Base-by-base conservation (phyloP, 2,888 invertebrate species). In the Lepetodrilus schrolli region DNA sequence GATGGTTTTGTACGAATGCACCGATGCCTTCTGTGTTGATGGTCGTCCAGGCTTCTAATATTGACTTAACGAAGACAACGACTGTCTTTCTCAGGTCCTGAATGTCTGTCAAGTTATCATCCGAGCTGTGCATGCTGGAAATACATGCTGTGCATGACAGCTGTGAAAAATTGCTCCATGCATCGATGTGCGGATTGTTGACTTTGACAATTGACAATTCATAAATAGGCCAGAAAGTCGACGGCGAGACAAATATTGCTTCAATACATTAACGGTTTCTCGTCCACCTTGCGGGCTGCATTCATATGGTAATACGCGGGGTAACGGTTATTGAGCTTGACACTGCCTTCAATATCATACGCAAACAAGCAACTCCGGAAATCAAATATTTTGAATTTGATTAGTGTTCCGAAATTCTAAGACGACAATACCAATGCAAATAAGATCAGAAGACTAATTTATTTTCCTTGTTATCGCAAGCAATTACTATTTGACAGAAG, bases 241-340 rank as follows among this genome's bases (percentile, higher is more conserved):
- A 13, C 30, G n/a, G n/a, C n/a, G n/a, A 30, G 58, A 30, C 58
- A 58, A 58, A 58, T 58, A 58, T 58, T 58, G 58, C 58, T 34
- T 58, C 58, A 58, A 58, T 58, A 58, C 58, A 58, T 58, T 58
- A 58, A 58, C 58, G 58, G 58, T 58, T 58, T 58, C 58, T 58
- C 30, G 26, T 30, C 17, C 26, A 58, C 58, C 10, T 34, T n/a
- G 58, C n/a, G 7, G 10, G 23, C 58, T 2, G 17, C 58, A 30
- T 58, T 58, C 21, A 58, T 58, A 58, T 58, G 58, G 30, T 58
- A 58, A 58, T 58, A 58, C 17, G 7, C 4, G 34, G 34, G 30
- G 17, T 23, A 21, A 58, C 58, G 7, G 58, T 34, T 4, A 58
- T 4, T 5, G 13, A 34, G 17, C 26, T 13, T n/a, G 17, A 2